Percentiles rank a stretch among this genome's conserved stretches.
Conservation (phyloP, 2,888 invertebrate species). For the Hemicrepidius hirtus region DNA sequence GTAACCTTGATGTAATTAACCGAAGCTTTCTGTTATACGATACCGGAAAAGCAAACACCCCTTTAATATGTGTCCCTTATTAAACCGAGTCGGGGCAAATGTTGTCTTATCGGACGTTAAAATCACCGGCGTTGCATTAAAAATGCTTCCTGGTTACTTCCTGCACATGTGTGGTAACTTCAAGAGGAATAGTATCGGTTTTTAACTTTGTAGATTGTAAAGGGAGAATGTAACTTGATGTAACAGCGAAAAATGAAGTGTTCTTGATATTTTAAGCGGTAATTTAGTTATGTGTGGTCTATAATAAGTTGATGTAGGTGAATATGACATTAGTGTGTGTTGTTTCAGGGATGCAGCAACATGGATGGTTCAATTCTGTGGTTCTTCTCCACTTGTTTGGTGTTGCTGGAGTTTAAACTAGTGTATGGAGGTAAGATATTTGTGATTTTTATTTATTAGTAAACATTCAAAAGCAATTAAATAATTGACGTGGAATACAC, state of each 20-base stretch:
- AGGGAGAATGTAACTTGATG: slow-evolving; percentile 33
- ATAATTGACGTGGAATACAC: neutral
- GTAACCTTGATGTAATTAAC: slow-evolving; percentile 34
- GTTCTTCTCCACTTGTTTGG: slow-evolving; percentile 45
- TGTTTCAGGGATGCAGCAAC: slow-evolving; percentile 69
- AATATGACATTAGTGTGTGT: slow-evolving; percentile 52
- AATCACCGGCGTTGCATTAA: slow-evolving; percentile 34
- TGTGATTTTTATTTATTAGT: neutral
- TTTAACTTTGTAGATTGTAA: slow-evolving; percentile 1
- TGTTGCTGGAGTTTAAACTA: slow-evolving; percentile 48
- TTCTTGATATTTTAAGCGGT: slow-evolving; percentile 22
- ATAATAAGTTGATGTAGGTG: slow-evolving; percentile 2
- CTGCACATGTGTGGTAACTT: slow-evolving; percentile 42
- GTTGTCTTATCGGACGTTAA: slow-evolving; percentile 37
- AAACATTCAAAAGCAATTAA: neutral
- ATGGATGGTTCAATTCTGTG: slow-evolving; percentile 60
- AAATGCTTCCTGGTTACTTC: slow-evolving; percentile 36
- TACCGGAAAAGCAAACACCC: slow-evolving; percentile 30
- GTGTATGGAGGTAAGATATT: slow-evolving; percentile 41
- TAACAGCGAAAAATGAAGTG: slow-evolving; percentile 31
- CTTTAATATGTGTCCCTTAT: slow-evolving; percentile 16
- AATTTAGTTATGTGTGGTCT: slow-evolving; percentile 50
- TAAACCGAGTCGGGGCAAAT: slow-evolving; percentile 6
- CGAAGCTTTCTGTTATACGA: slow-evolving; percentile 6
- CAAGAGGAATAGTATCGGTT: slow-evolving; percentile 32